Percentiles rank a stretch among this genome's conserved stretches.
phyloP scores from a whole-genome alignment of 2,797 vertebrate genomes.

The Tadarida brasiliensis region DNA sequence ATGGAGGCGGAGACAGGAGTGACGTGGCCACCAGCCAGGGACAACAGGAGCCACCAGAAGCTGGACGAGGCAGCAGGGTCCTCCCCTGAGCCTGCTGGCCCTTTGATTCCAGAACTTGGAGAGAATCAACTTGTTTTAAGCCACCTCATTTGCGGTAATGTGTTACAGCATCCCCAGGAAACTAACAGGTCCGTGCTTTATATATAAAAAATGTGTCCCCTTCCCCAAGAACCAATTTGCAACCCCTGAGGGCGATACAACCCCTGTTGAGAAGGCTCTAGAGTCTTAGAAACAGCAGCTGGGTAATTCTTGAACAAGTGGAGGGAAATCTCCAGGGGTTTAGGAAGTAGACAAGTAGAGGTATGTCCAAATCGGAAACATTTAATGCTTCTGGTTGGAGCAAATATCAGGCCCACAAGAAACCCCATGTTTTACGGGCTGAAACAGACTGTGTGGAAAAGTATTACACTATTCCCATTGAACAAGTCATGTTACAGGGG shows the following conservation, averaged over 20 bases:
- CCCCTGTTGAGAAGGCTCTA: not conserved
- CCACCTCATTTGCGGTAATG: not conserved
- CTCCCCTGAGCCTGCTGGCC: not conserved
- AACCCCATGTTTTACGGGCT: not conserved
- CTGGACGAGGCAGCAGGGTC: not conserved
- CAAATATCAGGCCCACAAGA: not conserved
- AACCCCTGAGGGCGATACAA: not conserved
- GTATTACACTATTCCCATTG: not conserved
- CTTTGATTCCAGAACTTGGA: not conserved
- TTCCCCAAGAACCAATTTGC: not conserved
- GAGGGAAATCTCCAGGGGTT: not conserved
- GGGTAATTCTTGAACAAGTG: not conserved
- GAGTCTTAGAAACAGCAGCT: not conserved
- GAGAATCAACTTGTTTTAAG: not conserved
- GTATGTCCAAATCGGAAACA: not conserved
- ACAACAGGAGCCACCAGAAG: not conserved
- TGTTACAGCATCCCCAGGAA: not conserved
- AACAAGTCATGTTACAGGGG: not conserved
- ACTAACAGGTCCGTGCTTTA: not conserved
- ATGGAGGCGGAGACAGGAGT: not conserved
- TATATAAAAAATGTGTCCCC: not conserved
- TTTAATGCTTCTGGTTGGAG: constrained; percentile 38
- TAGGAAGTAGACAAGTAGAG: not conserved
- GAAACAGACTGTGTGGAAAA: not conserved
- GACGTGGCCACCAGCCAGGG: not conserved